phyloP scores from a whole-genome alignment of 2,797 vertebrate genomes.

The Australoheros facetus region DNA sequence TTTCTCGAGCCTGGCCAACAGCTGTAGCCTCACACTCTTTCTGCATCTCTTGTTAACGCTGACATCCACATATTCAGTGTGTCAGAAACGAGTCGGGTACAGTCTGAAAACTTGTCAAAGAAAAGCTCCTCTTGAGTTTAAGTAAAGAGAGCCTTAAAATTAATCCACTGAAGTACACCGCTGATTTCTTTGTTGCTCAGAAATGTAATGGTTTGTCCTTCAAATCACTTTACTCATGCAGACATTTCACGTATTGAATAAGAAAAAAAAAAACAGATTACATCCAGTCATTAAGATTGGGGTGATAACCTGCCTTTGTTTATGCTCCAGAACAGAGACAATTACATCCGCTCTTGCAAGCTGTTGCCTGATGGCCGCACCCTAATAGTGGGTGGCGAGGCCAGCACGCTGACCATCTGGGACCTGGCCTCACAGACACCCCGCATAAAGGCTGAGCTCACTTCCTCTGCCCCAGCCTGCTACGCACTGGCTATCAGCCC shows the following conservation, averaged over 20 bases:
- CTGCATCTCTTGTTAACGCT: slow-evolving; percentile 57
- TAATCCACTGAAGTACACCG: background rate
- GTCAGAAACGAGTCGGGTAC: slow-evolving; percentile 4
- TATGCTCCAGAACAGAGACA: slow-evolving; percentile 89
- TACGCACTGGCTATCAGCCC: slow-evolving; percentile 97
- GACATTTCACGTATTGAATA: background rate
- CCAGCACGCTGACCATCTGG: slow-evolving; percentile 97
- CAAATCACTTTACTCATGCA: background rate
- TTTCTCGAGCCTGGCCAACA: slow-evolving; percentile 51
- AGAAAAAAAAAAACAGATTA: background rate
- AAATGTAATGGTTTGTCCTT: background rate
- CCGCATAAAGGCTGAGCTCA: slow-evolving; percentile 95
- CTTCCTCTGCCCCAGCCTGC: slow-evolving; percentile 93
- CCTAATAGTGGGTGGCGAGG: slow-evolving; percentile 94
- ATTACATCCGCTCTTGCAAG: slow-evolving; percentile 99
- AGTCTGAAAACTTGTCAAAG: slow-evolving; percentile 31
- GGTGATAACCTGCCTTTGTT: rapidly evolving
- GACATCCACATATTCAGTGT: slow-evolving; percentile 63
- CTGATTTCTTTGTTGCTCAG: slow-evolving; percentile 1
- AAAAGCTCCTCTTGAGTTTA: slow-evolving; percentile 23
- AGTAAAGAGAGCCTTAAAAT: background rate
- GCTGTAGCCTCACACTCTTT: slow-evolving; percentile 21
- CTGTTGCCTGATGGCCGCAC: slow-evolving; percentile 94
- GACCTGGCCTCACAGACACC: slow-evolving; percentile 95
- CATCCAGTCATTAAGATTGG: background rate